A percentile compares a stretch with the other conserved stretches of the same genome.
phyloP scores from a whole-genome alignment of 2,797 vertebrate species.

The Eidolon dupreanum region DNA sequence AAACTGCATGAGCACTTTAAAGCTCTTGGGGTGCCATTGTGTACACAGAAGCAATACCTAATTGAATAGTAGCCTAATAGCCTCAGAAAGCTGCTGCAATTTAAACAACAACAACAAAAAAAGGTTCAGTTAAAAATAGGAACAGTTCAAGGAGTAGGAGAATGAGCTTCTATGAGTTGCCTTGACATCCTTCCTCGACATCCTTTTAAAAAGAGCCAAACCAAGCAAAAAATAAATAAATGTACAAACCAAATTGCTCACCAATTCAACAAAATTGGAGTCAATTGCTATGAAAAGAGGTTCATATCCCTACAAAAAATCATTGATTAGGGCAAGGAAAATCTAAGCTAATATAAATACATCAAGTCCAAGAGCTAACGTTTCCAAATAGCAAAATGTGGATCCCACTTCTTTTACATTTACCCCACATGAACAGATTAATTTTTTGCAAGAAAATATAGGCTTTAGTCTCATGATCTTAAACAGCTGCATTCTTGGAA shows the following conservation, averaged over 20 bases:
- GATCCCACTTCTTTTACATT: background rate
- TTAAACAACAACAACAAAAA: conserved; percentile 11
- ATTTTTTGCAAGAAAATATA: background rate
- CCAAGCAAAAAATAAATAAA: conserved; percentile 43
- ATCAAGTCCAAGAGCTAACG: conserved; percentile 24
- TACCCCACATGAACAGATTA: background rate
- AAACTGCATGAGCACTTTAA: conserved; percentile 57
- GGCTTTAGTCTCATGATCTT: background rate
- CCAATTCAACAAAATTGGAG: conserved; percentile 51
- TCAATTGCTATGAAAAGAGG: conserved; percentile 39
- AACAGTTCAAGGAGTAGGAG: conserved; percentile 48
- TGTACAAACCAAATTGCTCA: conserved; percentile 44
- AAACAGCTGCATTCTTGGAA: background rate
- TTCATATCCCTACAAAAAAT: conserved; percentile 12
- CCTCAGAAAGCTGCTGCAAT: conserved; percentile 71
- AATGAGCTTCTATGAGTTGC: conserved; percentile 48
- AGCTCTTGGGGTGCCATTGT: conserved; percentile 72
- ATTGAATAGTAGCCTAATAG: conserved; percentile 81
- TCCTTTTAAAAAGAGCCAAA: conserved; percentile 55
- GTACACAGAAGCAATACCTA: conserved; percentile 72
- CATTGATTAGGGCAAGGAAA: conserved; percentile 22
- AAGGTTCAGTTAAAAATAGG: conserved; percentile 73
- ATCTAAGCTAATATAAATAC: conserved; percentile 39
- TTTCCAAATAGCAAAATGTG: background rate
- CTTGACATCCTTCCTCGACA: conserved; percentile 43